Evolutionary conservation across 2,888 invertebrate species (phyloP).

Genomic region (Lasioglossum morio): DNA sequence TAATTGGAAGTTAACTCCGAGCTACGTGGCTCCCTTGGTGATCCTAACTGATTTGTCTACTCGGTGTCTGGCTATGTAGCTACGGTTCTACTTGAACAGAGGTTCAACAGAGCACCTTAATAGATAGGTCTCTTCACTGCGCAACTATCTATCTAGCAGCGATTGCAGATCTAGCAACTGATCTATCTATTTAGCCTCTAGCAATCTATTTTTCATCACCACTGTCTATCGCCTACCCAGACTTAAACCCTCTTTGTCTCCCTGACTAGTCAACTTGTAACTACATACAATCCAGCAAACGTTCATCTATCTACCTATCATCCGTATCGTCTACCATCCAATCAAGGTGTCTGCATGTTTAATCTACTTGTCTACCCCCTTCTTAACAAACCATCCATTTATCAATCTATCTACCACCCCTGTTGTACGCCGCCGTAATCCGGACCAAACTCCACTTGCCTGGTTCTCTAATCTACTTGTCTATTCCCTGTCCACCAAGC

Average conservation of each 20-base stretch:
- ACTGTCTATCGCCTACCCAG: background rate
- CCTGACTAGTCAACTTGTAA: background rate
- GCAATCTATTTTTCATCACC: background rate
- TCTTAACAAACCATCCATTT: background rate
- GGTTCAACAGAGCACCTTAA: background rate
- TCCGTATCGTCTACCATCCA: background rate
- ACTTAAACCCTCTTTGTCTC: background rate
- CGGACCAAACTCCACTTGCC: background rate
- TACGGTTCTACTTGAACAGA: background rate
- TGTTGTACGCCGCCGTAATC: background rate
- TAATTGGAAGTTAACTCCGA: background rate
- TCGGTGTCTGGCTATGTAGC: background rate
- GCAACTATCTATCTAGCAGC: background rate
- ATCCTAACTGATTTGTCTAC: conserved; percentile 7
- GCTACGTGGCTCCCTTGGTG: conserved; percentile 8
- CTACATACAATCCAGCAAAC: background rate
- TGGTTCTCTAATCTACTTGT: conserved; percentile 3
- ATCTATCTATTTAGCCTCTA: background rate
- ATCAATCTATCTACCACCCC: background rate
- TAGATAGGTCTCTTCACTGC: conserved; percentile 8
- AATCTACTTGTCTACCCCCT: background rate
- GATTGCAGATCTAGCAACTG: background rate
- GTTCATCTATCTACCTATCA: background rate
- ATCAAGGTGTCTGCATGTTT: background rate
- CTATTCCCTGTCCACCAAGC: background rate